Base-by-base conservation (phyloP, 1,140 invertebrate genomes). In the Drosophila orena region DNA sequence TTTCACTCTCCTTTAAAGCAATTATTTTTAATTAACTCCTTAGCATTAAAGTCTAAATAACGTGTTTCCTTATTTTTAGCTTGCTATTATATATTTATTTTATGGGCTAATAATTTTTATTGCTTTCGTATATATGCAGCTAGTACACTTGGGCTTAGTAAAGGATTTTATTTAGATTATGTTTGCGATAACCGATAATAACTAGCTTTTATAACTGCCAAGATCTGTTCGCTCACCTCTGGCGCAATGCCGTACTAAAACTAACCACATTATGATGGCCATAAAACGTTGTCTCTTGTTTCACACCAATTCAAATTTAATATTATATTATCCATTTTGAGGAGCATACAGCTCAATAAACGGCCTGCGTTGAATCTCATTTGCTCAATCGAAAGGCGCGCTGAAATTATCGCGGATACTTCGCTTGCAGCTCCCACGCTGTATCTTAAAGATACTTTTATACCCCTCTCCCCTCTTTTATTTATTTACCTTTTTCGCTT, bases 321-420 rank as follows among this genome's bases (percentile, higher is more conserved):
- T 52, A 30, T 15, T 55, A 22, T 15, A 22, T n/a, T 27, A 24
- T 4, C 20, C 22, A 34, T 7, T 34, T 17, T 38, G 6, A 38
- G 6, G 12, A 1, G 22, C 12, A 17, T 35, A 71, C 55, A 71
- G 69, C 69, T 72, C 66, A 71, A 72, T 71, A 72, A 75, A 53
- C 53, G n/a, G 11, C 12, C 30, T n/a, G 34, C n/a, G 58, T 49
- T 50, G 46, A 54, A n/a, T 24, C 58, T 74, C 70, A 74, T 75
- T 75, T 74, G 59, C 58, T 75, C 72, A 57, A 75, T 75, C 71
- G 42, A 37, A 37, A 35, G 44, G 34, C 55, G 58, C 34, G 71
- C 69, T 73, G 44, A 75, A 73, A 54, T 64, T 74, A 75, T 75
- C 71, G 71, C 72, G 57, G 47, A 50, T 50, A 34, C 34, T 50